These are phyloP conservation scores for Alsophila aescularia DNA, from an alignment of 2,888 invertebrate genomes.

Conservation along the genomic window DNA sequence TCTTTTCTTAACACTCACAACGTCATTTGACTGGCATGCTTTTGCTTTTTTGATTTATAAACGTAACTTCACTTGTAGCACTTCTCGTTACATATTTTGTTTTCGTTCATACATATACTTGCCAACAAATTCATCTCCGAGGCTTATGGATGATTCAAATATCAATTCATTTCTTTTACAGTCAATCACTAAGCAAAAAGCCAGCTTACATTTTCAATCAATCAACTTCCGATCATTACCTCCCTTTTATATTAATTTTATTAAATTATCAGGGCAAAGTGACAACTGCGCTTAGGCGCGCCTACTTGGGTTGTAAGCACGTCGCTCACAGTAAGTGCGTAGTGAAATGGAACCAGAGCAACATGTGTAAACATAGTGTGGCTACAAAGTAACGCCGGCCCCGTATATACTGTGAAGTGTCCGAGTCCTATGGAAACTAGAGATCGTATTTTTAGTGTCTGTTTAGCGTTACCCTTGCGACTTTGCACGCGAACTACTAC, in stretches of 20 bases:
- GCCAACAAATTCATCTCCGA: too few relatives aligned
- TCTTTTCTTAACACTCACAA: too few relatives aligned
- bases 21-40: background rate
- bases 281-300: conserved; percentile 80
- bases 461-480: conserved; percentile 2
- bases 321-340: conserved; percentile 84
- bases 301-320: conserved; percentile 84
- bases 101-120: background rate
- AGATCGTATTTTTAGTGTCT: conserved; percentile 8
- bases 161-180: conserved; percentile 6
- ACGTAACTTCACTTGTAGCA: background rate
- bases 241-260: background rate
- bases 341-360: conserved; percentile 44
- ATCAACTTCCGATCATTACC: background rate
- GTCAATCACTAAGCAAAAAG: conserved; percentile 15
- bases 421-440: background rate
- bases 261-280: conserved; percentile 78
- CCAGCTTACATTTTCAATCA: conserved; percentile 9
- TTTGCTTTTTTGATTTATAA: background rate
- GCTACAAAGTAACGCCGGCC: conserved; percentile 40
- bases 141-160: too few relatives aligned
- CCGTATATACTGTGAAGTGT: conserved; percentile 44
- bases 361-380: conserved; percentile 41
- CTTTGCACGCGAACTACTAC: too few relatives aligned
- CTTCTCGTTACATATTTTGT: background rate